phyloP scores from a whole-genome alignment of 2,888 invertebrate species.

The Agrypnus murinus region DNA sequence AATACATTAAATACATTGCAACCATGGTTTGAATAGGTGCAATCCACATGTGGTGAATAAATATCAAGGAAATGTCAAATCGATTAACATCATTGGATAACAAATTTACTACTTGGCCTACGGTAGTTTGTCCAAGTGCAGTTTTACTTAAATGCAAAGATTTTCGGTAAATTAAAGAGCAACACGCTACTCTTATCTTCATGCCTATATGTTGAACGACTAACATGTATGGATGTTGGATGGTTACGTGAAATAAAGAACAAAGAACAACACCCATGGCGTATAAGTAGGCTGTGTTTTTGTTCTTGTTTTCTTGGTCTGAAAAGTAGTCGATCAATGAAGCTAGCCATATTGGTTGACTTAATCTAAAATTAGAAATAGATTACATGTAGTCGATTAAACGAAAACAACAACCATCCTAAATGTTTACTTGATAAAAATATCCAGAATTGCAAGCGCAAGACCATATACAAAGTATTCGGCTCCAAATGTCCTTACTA shows the following conservation, averaged over 20 bases:
- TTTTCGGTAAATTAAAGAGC: slow-evolving; percentile 90
- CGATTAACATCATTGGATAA: slow-evolving; percentile 84
- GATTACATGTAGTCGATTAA: background rate
- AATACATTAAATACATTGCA: slow-evolving; percentile 83
- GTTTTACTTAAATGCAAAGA: slow-evolving; percentile 74
- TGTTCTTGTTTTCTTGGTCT: slow-evolving; percentile 63
- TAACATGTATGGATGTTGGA: slow-evolving; percentile 94
- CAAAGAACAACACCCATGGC: slow-evolving; percentile 85
- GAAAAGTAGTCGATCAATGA: slow-evolving; percentile 78
- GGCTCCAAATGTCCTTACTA: slow-evolving; percentile 77
- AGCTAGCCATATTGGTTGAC: slow-evolving; percentile 75
- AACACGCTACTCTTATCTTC: slow-evolving; percentile 89
- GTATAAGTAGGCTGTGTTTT: slow-evolving; percentile 83
- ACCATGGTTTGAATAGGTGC: slow-evolving; percentile 87
- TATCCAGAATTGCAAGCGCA: slow-evolving; percentile 61
- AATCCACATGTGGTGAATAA: slow-evolving; percentile 88
- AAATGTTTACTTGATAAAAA: slow-evolving; percentile 32
- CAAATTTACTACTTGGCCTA: slow-evolving; percentile 87
- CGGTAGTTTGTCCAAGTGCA: slow-evolving; percentile 84
- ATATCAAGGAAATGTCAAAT: slow-evolving; percentile 88
- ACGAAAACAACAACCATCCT: background rate
- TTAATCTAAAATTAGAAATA: slow-evolving; percentile 60
- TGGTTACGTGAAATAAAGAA: slow-evolving; percentile 75
- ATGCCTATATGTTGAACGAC: slow-evolving; percentile 87
- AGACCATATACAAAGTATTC: slow-evolving; percentile 78